These are phyloP conservation scores for Paramuricea clavata DNA, from an alignment of 92 coral and sea anemone genomes.

Conservation along the genomic window DNA sequence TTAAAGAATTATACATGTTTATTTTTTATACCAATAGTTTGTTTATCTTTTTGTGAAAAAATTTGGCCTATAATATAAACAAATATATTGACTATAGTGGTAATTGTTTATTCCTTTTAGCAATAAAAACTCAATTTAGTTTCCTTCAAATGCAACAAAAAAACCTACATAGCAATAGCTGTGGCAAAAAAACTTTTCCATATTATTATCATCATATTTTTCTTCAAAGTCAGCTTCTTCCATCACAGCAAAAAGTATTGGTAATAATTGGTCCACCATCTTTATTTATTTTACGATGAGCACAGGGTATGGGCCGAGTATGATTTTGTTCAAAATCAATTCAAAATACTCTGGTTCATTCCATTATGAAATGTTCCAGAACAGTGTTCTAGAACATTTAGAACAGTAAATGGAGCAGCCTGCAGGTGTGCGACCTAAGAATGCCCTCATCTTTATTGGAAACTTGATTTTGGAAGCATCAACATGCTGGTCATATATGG, in stretches of 20 bases:
- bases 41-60: too few species aligned
- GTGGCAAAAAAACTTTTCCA: not conserved
- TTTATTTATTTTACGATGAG: not conserved
- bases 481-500: too few species aligned
- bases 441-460: too few species aligned
- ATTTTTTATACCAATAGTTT: too few species aligned
- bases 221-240: not conserved
- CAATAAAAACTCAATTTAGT: not conserved
- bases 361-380: not conserved
- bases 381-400: not conserved
- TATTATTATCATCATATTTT: not conserved
- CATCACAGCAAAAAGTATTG: not conserved
- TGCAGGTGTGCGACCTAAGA: not conserved
- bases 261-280: not conserved
- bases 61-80: too few species aligned
- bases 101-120: too few species aligned
- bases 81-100: too few species aligned
- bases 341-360: not conserved
- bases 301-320: not conserved
- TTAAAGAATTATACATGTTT: too few species aligned
- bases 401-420: slow-evolving; percentile 15
- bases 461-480: too few species aligned
- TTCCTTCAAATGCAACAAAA: not conserved
- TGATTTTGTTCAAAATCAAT: not conserved
- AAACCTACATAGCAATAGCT: not conserved